Conservation (phyloP, 2,888 invertebrate species). For the Peribatodes rhomboidaria region DNA sequence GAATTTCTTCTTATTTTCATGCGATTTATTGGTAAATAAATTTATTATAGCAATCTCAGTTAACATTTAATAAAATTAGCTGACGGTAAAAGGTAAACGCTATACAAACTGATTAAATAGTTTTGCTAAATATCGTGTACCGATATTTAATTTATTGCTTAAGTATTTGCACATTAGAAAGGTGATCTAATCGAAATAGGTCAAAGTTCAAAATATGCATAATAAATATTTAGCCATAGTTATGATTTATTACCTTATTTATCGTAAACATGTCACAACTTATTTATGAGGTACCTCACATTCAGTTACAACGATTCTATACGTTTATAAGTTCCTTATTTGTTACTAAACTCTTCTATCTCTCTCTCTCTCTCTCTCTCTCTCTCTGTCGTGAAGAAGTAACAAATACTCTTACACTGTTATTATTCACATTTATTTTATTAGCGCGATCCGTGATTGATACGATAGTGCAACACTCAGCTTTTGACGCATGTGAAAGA, state of each 20-base stretch:
- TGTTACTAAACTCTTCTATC: too few species aligned
- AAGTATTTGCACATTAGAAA: slow-evolving; percentile 20
- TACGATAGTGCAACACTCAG: too few species aligned
- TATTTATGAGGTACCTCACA: not conserved
- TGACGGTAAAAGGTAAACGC: slow-evolving; percentile 6
- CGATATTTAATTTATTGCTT: slow-evolving; percentile 10
- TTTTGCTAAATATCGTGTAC: not conserved
- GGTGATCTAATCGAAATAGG: slow-evolving; percentile 5
- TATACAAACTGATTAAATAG: slow-evolving; percentile 1
- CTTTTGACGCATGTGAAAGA: too few species aligned
- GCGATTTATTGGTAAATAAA: not conserved
- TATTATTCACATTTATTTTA: too few species aligned
- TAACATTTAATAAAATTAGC: not conserved
- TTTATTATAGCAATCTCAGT: not conserved
- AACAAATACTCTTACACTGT: too few species aligned
- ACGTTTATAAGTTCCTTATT: not conserved
- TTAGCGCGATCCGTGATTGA: too few species aligned
- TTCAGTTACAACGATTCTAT: not conserved
- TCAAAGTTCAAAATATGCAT: slow-evolving; percentile 5
- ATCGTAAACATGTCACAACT: not conserved
- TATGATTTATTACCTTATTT: slow-evolving; percentile 9
- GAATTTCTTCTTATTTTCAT: too few species aligned
- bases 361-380: too few species aligned
- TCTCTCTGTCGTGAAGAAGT: too few species aligned
- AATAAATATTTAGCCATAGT: not conserved